Evolutionary conservation across 37 sponge, comb jelly and placozoan genomes (phyloP), one percentile per base, ranked within the genome.

Genomic region (Halichondria panicea): DNA sequence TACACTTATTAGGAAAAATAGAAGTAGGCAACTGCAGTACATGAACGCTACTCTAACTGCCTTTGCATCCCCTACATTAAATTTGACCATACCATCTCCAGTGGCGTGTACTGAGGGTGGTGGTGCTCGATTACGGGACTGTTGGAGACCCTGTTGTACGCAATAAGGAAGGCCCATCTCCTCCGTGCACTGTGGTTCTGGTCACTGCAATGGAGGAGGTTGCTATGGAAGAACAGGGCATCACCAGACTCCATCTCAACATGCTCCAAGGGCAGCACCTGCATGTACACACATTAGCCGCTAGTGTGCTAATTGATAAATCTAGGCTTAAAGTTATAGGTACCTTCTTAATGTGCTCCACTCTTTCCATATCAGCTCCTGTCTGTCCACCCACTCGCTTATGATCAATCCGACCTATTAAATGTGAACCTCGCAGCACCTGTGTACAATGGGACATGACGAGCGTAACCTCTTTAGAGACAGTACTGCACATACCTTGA

Each of bases 141-240:
- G 60, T 96, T 96, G 80, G 77, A 70, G 45, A 87, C 84, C 25
- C 90, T 74, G 81, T 96, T 96, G 84, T 92, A 96, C 15, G 93
- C 89, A 61, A 86, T 83, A 65, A 96, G 83, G 70, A 96, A 85
- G 36, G 96, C 93, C 93, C 96, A 91, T 9, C 96, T 65, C 48
- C 85, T 74, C 41, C 76, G 57, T 36, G 86, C 82, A 78, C 92
- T 91, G 73, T 74, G 70, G 85, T 96, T 96, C 70, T 84, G 78
- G 35, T 92, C 89, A 45, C 90, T 89, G 35, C 63, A 68, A 62
- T 95, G 95, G 11, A 95, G 88, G n/a, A 91, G 55, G 52, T 91
- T 91, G 53, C 79, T 75, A 68, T 96, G 96, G 72, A 96, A 92
- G 82, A 89, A 96, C 35, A 96, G 71, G 13, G 90, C 89, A 72